Conservation (phyloP, 2,113 vertebrate genomes). For the Dromiciops gliroides region DNA sequence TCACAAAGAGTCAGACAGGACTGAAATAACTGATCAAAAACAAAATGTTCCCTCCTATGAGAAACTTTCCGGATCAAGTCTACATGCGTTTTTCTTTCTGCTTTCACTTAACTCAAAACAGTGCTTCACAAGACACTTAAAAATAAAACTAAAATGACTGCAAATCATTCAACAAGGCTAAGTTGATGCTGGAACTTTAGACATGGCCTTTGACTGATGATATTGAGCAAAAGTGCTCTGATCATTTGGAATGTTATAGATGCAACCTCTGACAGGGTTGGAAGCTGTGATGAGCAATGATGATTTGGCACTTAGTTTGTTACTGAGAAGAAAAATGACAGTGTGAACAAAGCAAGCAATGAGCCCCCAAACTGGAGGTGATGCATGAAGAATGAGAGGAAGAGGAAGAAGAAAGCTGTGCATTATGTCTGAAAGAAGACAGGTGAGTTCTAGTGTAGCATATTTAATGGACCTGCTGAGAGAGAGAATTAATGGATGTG, state of each 20-base stretch:
- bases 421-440: neutral
- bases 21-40: neutral
- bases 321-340: neutral
- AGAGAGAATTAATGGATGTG: neutral
- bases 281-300: neutral
- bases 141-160: slow-evolving; percentile 28
- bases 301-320: neutral
- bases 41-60: slow-evolving; percentile 5
- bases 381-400: neutral
- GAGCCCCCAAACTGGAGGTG: neutral
- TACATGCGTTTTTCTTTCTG: slow-evolving; percentile 45
- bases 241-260: neutral
- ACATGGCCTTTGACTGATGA: neutral
- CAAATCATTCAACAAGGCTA: neutral
- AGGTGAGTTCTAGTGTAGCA: neutral
- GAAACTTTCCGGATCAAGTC: slow-evolving; percentile 33
- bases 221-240: neutral
- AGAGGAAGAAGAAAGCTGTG: neutral
- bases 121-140: slow-evolving; percentile 4
- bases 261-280: neutral
- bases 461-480: neutral
- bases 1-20: neutral
- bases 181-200: neutral
- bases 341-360: neutral
- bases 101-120: slow-evolving; percentile 39